These are phyloP conservation scores for Acrossocheilus fasciatus DNA, from an alignment of 2,797 vertebrate genomes.

Conservation along the genomic window DNA sequence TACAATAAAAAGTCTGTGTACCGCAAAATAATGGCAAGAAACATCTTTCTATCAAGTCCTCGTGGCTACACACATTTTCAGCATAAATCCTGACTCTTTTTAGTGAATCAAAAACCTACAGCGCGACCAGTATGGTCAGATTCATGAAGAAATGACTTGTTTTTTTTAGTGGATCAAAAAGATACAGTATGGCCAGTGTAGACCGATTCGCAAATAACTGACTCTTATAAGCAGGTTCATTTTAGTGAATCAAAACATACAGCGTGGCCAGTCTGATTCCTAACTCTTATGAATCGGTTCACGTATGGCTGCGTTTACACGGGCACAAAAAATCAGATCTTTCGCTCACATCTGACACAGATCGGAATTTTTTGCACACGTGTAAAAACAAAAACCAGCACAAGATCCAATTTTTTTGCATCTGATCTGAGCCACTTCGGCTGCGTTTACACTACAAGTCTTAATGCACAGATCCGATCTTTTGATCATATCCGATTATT, in stretches of 20 bases:
- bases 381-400: too few species aligned
- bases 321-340: too few species aligned
- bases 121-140: not conserved
- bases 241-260: not conserved
- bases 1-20: not conserved
- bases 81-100: not conserved
- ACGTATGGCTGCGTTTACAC: too few species aligned
- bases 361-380: too few species aligned
- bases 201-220: not conserved
- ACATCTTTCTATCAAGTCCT: not conserved
- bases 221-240: not conserved
- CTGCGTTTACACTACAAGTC: too few species aligned
- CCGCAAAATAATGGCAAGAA: not conserved
- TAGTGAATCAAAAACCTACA: not conserved
- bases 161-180: not conserved
- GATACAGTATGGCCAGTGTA: not conserved
- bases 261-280: not conserved
- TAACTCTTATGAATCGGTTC: not conserved
- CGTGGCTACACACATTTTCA: not conserved
- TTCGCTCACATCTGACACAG: too few species aligned
- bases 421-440: too few species aligned
- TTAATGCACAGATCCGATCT: too few species aligned
- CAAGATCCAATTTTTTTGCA: too few species aligned
- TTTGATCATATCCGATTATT: too few species aligned
- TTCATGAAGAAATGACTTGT: not conserved